These are phyloP conservation scores for Glaucopsyche alexis DNA, from an alignment of 2,888 invertebrate genomes.

Conservation along the genomic window DNA sequence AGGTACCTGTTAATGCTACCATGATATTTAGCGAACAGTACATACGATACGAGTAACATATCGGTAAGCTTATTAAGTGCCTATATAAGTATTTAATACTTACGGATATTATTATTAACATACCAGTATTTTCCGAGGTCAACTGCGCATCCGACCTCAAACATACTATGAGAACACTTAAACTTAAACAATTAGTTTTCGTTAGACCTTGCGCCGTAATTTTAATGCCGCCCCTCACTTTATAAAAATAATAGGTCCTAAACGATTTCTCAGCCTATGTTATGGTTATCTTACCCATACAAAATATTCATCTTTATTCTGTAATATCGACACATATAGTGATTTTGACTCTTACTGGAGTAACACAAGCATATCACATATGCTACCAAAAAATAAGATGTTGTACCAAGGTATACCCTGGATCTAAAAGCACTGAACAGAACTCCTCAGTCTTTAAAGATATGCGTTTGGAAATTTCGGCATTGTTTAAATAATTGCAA, in stretches of 20 bases:
- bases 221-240: slow-evolving; percentile 19
- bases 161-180: slow-evolving; percentile 13
- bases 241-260: slow-evolving; percentile 13
- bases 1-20: no score
- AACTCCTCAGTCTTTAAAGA: no score
- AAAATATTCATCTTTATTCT: no score
- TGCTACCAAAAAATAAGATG: no score
- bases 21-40: neutral
- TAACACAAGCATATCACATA: no score
- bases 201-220: slow-evolving; percentile 13
- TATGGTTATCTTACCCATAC: no score
- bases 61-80: neutral
- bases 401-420: no score
- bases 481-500: no score
- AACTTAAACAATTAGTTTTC: slow-evolving; percentile 16
- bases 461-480: no score
- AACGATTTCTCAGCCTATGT: neutral
- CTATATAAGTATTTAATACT: neutral
- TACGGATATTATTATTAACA: neutral
- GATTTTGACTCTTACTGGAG: no score
- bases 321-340: no score
- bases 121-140: slow-evolving; percentile 15
- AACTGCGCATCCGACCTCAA: slow-evolving; percentile 21
- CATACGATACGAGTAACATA: neutral
- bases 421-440: no score